Evolutionary conservation across 2,888 invertebrate species (phyloP), one percentile per base, ranked within the genome.

Genomic region (Habroteleia sp.): DNA sequence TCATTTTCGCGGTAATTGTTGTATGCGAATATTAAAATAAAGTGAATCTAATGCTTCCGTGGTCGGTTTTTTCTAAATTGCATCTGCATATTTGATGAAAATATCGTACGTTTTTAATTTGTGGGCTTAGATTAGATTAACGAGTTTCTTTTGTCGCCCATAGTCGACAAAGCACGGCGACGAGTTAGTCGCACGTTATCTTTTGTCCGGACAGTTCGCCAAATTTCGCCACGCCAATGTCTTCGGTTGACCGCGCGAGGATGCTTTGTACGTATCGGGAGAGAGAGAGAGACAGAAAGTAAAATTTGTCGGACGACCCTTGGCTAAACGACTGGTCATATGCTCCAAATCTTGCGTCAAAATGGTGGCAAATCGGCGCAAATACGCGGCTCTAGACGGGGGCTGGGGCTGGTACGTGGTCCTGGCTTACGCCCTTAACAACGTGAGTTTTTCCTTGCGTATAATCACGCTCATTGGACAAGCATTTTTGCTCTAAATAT

Each of bases 381-480:
- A 58, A 3, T 94, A 93, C 80, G 88, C 91, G 39, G 92, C 94
- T 0, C 94, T 94, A 0, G 94, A 94, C 85, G 94, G 94, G 2
- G 94, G 94, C 0, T 94, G 94, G 94, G 93, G 93, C 0, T 94
- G 94, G 94, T 89, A 94, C 84, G 91, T 94, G 11, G 91, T 92
- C 6, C 83, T 91, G 50, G 92, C 91, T 0, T 91, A 90, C 77
- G 92, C 91, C 23, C 81, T 92, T 10, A 92, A 91, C 77, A 92
- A 91, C 87, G 93, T 93, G 89, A 91, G 92, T 91, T 83, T 23
- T 13, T 17, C n/a, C n/a, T n/a, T n/a, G n/a, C n/a, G n/a, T n/a
- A n/a, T n/a, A n/a, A n/a, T n/a, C n/a, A n/a, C n/a, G n/a, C n/a
- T n/a, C n/a, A n/a, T n/a, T n/a, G n/a, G n/a, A n/a, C n/a, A n/a